Evolutionary conservation across 2,888 invertebrate genomes (phyloP).

Genomic region (Muscina levida): DNA sequence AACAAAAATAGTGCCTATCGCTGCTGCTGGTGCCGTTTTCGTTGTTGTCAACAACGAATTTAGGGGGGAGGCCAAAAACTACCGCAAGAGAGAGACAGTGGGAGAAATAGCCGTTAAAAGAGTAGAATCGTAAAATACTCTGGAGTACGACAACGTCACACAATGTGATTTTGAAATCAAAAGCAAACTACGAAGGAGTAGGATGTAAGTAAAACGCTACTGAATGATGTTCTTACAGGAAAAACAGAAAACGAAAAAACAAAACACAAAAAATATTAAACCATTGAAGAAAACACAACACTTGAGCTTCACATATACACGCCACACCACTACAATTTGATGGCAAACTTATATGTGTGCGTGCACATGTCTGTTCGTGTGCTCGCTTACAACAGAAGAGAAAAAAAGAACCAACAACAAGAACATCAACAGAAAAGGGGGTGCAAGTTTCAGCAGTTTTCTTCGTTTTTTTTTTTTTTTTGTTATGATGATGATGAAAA

Average conservation of each 20-base stretch:
- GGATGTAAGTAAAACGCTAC: conserved; percentile 8
- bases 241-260: background rate
- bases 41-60: conserved; percentile 18
- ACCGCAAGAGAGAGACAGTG: conserved; percentile 8
- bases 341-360: background rate
- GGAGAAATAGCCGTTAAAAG: background rate
- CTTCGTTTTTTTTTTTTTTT: conserved; percentile 30
- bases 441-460: conserved; percentile 47
- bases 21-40: background rate
- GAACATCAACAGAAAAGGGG: conserved; percentile 43
- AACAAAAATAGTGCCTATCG: too few relatives aligned
- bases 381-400: conserved; percentile 31
- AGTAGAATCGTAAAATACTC: background rate
- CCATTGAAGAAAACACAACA: conserved; percentile 7
- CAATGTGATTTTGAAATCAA: background rate
- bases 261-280: background rate
- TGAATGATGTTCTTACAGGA: too few relatives aligned
- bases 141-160: conserved; percentile 14
- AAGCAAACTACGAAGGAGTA: conserved; percentile 3
- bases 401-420: conserved; percentile 48
- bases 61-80: background rate
- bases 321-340: conserved; percentile 42
- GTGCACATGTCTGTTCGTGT: conserved; percentile 12
- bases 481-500: conserved; percentile 41
- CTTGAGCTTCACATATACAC: conserved; percentile 28